Base-by-base conservation (phyloP, 2,797 vertebrate species). In the Aldrovandia affinis region DNA sequence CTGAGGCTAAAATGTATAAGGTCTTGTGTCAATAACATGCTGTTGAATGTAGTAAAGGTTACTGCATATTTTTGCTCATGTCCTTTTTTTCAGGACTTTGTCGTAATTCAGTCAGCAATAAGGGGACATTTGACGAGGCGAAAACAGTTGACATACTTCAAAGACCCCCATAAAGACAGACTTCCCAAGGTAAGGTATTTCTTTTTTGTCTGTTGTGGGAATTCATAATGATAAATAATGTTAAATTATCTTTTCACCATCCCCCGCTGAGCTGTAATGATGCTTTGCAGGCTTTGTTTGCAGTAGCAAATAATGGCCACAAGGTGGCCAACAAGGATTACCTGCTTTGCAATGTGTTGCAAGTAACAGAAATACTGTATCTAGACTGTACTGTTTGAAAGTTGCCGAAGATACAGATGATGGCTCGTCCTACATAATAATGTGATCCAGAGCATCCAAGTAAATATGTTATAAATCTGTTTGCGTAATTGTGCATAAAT, bases 91-190 rank as follows among this genome's bases (percentile, higher is more conserved):
- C 82, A 98, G 97, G 96, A 91, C 20, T 87, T 91, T 0, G 89
- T 91, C 9, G 81, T 91, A 87, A 91, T 98, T 85, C 97, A 98
- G 92, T 95, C 97, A 2, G 94, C 92, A 57, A 90, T 97, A 85
- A 94, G 95, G 90, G 97, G 95, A 59, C 96, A 98, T 85, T 90
- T 95, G 75, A 87, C 90, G 42, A 93, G 96, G 87, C 89, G 92
- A 8, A 93, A 91, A 0, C 93, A 93, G 54, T 88, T 94, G 57
- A 42, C 42, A 30, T 30, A 83, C 39, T 65, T 93, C 20, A 87
- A 85, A 85, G 82, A 86, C 30, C 78, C 86, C 75, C 82, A 80
- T 59, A 90, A 85, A 85, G 86, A 90, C n/a, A 25, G 80, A 22
- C 44, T 42, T 39, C 65, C 57, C 0, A 92, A 96, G 96, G 96